phyloP scores from a whole-genome alignment of 1,140 invertebrate genomes.

The Lepidurus couesii region DNA sequence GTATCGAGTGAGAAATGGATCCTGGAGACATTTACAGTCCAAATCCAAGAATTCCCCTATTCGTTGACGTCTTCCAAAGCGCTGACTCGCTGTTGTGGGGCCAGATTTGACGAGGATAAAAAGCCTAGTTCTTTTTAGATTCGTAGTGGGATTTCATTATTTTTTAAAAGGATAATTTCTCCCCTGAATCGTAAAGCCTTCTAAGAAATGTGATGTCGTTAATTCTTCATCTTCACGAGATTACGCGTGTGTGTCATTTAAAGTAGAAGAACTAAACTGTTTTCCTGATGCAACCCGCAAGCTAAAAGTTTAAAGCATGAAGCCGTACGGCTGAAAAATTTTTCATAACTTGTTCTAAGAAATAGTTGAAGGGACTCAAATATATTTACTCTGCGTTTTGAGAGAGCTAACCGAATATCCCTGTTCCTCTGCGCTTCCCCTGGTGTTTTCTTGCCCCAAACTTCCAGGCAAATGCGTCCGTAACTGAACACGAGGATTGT shows the following conservation, averaged over 20 bases:
- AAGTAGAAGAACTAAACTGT: too few relatives aligned
- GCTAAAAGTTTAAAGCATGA: too few relatives aligned
- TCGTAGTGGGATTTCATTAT: too few relatives aligned
- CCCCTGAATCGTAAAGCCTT: too few relatives aligned
- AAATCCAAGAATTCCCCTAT: background rate
- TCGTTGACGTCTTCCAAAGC: background rate
- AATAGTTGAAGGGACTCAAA: background rate
- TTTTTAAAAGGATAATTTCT: too few relatives aligned
- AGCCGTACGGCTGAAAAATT: too few relatives aligned
- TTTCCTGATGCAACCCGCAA: too few relatives aligned
- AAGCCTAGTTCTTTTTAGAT: too few relatives aligned
- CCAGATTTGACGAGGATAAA: too few relatives aligned
- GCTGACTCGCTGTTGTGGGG: background rate
- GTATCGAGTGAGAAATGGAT: background rate
- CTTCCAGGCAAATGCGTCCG: conserved; percentile 71
- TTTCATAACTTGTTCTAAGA: background rate
- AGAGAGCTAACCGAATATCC: conserved; percentile 73
- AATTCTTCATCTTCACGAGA: too few relatives aligned
- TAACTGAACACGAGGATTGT: conserved; percentile 81
- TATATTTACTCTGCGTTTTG: conserved; percentile 75
- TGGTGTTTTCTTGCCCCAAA: conserved; percentile 80
- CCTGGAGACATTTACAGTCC: background rate
- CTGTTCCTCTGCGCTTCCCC: conserved; percentile 75
- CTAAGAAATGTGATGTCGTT: too few relatives aligned
- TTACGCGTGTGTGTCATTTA: too few relatives aligned